phyloP scores from a whole-genome alignment of 2,797 vertebrate species.

The Menidia menidia region DNA sequence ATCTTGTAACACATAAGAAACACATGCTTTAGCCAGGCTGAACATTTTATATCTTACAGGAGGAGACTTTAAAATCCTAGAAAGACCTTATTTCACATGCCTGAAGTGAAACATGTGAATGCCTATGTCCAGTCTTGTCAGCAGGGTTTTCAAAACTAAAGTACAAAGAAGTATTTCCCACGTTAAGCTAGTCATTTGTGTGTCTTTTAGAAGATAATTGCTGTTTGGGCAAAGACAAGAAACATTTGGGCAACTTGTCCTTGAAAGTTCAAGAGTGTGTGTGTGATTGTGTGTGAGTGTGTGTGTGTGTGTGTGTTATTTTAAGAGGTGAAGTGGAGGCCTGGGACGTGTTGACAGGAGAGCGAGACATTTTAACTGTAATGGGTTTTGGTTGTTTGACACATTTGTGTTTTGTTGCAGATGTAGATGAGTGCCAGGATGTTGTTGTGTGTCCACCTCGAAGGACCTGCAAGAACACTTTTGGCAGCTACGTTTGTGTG shows the following conservation, averaged over 20 bases:
- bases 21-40: neutral
- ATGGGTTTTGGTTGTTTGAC: neutral
- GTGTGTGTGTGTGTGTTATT: neutral
- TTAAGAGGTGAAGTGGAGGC: neutral
- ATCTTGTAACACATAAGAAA: neutral
- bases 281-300: slow-evolving; percentile 3
- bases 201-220: slow-evolving; percentile 69
- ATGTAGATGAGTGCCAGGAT: slow-evolving; percentile 76
- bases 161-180: slow-evolving; percentile 39
- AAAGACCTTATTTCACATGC: neutral
- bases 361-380: neutral
- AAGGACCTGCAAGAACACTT: slow-evolving; percentile 80
- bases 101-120: slow-evolving; percentile 17
- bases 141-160: slow-evolving; percentile 57
- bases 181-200: slow-evolving; percentile 73
- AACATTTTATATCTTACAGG: neutral
- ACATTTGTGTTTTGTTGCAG: slow-evolving; percentile 62
- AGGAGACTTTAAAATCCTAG: neutral
- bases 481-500: slow-evolving; percentile 75
- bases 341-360: neutral
- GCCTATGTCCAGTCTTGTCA: slow-evolving; percentile 35
- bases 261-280: slow-evolving; percentile 9
- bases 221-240: slow-evolving; percentile 53
- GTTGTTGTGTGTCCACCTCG: slow-evolving; percentile 54
- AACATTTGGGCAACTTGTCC: slow-evolving; percentile 31